Evolutionary conservation across 2,113 vertebrate species (phyloP).

Genomic region (Haemorhous mexicanus): DNA sequence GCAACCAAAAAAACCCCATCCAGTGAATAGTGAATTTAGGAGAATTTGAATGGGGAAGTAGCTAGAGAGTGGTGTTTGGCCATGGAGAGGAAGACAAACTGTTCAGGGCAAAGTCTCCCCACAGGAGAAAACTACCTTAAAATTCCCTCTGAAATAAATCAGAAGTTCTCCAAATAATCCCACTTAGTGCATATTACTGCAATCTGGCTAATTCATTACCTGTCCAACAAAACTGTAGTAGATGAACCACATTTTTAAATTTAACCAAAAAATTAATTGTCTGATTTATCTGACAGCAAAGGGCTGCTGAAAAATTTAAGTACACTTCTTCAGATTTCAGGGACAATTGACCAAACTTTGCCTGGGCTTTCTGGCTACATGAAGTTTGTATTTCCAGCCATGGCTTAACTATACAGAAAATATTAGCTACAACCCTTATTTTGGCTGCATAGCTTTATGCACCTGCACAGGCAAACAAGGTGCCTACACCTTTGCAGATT

Average conservation of each 20-base stretch:
- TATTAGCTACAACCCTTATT: background rate
- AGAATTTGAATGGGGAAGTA: background rate
- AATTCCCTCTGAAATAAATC: conserved; percentile 4
- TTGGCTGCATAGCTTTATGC: background rate
- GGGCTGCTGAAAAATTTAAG: background rate
- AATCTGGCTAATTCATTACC: background rate
- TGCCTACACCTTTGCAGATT: background rate
- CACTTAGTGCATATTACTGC: background rate
- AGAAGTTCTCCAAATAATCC: background rate
- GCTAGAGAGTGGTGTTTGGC: background rate
- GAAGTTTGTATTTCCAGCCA: background rate
- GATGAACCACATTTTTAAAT: background rate
- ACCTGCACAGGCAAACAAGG: background rate
- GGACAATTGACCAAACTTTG: background rate
- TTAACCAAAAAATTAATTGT: background rate
- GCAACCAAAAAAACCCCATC: background rate
- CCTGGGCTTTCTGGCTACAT: background rate
- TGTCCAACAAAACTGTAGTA: background rate
- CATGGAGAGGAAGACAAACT: background rate
- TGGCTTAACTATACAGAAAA: background rate
- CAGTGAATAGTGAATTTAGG: background rate
- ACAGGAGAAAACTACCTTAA: background rate
- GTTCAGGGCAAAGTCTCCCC: background rate
- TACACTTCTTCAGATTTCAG: background rate
- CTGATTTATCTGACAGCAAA: background rate